Base-by-base conservation (phyloP, 1,140 invertebrate genomes). In the Leptinotarsa lineolata region DNA sequence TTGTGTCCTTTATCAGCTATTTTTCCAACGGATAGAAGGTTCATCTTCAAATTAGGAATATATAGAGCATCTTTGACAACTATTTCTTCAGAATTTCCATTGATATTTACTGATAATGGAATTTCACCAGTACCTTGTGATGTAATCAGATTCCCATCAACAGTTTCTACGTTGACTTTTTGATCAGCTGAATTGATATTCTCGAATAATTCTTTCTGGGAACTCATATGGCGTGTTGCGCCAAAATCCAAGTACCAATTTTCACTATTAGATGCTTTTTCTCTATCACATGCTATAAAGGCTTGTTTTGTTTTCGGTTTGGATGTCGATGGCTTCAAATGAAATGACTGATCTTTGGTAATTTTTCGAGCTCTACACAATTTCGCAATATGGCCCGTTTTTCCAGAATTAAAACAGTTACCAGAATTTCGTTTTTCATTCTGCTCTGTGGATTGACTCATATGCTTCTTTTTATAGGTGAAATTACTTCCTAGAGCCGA, bases 161-260 rank as follows among this genome's bases (percentile, higher is more conserved):
- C 66, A 54, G 69, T 73, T 61, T 44, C 58, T 65, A 65, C 63
- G 39, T 20, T 73, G 59, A 59, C 46, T 48, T 81, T 21, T 75
- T 39, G 58, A 72, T 80, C 87, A 75, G 8, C 11, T n/a, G 70
- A 92, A 94, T 22, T 68, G 45, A 45, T 44, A 21, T 1, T 69
- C 48, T 74, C 16, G 30, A 18, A 58, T 44, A 68, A n/a, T n/a
- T n/a, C n/a, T n/a, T n/a, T n/a, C n/a, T n/a, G n/a, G n/a, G n/a
- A n/a, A n/a, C n/a, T n/a, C 65, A 54, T 22, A 18, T 70, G 68
- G 24, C 20, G 54, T n/a, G 44, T 70, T 18, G 68, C 73, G 24
- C 68, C 73, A 64, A 21, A 61, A 54, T 74, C 60, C 11, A 74
- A 70, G 30, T 24, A 68, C 63, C 54, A 74, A 8, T 46, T 46